phyloP scores from a whole-genome alignment of 1,140 invertebrate genomes.

The Mya arenaria region DNA sequence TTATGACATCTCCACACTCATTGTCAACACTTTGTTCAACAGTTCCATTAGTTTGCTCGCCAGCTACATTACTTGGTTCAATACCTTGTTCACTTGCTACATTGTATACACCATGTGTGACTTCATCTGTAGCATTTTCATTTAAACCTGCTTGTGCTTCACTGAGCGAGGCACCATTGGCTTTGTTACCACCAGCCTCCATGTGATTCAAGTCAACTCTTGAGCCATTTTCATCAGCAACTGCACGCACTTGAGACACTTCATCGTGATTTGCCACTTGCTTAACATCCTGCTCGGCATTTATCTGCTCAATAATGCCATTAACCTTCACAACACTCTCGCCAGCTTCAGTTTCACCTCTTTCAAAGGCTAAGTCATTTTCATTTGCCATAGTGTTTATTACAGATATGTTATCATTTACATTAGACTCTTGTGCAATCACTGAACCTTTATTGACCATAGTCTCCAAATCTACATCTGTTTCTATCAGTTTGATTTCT shows the following conservation, averaged over 20 bases:
- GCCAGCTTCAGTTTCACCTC: conserved; percentile 15
- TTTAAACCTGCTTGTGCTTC: neutral
- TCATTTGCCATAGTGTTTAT: conserved; percentile 44
- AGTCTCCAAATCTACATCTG: conserved; percentile 49
- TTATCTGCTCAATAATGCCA: neutral
- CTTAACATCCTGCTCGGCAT: neutral
- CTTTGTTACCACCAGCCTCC: neutral
- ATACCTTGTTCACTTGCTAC: neutral
- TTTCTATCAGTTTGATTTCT: conserved; percentile 47
- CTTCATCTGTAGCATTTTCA: neutral
- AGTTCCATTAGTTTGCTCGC: neutral
- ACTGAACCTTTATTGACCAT: conserved; percentile 52
- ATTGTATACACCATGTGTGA: too few species aligned
- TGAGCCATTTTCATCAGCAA: neutral
- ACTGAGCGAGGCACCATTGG: neutral
- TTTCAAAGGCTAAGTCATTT: conserved; percentile 32
- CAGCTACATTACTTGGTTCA: neutral
- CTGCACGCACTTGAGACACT: neutral
- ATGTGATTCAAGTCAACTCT: neutral
- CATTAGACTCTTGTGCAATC: conserved; percentile 22
- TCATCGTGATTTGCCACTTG: neutral
- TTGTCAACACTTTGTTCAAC: neutral
- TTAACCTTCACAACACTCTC: neutral
- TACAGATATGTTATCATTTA: conserved; percentile 20
- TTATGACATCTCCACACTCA: neutral